These are phyloP conservation scores for Melinopterus prodromus DNA, from an alignment of 2,888 invertebrate species.

Conservation along the genomic window DNA sequence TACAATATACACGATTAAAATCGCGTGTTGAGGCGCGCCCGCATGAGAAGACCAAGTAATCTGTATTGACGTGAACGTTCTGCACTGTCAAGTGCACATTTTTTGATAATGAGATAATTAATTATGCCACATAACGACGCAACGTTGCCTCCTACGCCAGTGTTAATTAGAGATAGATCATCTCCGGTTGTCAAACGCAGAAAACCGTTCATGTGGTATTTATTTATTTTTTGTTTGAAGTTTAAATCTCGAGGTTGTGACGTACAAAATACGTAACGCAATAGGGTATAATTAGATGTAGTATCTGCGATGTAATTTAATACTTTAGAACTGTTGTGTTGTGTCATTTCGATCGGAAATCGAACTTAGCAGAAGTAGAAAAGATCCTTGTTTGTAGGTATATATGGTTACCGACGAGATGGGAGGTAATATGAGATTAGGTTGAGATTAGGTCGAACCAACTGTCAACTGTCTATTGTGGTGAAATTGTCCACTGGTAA, in stretches of 20 bases:
- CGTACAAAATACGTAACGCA: not conserved
- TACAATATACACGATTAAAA: not conserved
- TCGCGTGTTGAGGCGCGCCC: not conserved
- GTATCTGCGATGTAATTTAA: not conserved
- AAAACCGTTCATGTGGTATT: not conserved
- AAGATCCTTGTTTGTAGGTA: not conserved
- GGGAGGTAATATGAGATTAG: not conserved
- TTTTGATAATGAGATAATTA: conserved; percentile 19
- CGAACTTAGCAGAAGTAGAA: not conserved
- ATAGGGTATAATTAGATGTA: not conserved
- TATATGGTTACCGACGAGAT: not conserved
- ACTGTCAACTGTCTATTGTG: not conserved
- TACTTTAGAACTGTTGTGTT: not conserved
- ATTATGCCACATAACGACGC: not conserved
- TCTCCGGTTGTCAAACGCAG: conserved; percentile 23
- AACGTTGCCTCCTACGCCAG: not conserved
- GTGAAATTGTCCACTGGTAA: not conserved
- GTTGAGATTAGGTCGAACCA: not conserved
- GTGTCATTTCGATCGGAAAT: not conserved
- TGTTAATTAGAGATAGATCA: conserved; percentile 22
- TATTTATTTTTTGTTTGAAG: not conserved
- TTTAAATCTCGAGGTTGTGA: not conserved
- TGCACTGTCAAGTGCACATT: conserved; percentile 18
- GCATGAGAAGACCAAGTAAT: not conserved
- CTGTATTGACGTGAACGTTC: not conserved